Evolutionary conservation across 2,888 invertebrate species (phyloP).

Genomic region (Cerceris ruficornis): DNA sequence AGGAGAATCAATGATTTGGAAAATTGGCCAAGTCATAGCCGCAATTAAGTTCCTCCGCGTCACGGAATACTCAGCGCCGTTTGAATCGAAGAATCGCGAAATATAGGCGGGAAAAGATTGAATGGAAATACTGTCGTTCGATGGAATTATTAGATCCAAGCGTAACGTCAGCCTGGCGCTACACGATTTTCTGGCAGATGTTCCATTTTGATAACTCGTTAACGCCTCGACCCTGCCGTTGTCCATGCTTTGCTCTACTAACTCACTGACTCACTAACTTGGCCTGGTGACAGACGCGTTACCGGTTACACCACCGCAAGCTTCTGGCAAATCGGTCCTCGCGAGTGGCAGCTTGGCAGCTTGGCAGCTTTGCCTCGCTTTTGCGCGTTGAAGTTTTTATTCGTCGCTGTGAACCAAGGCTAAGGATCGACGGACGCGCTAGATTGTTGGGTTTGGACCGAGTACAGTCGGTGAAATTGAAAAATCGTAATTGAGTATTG

Average conservation of each 20-base stretch:
- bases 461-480: too few species aligned
- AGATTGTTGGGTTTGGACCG: too few species aligned
- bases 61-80: too few species aligned
- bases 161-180: neutral
- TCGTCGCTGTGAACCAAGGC: conserved; percentile 22
- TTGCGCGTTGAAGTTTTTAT: conserved; percentile 16
- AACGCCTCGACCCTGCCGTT: conserved; percentile 33
- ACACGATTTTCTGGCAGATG: conserved; percentile 17
- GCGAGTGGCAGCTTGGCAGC: conserved; percentile 14
- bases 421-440: neutral
- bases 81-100: too few species aligned
- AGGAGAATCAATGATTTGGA: too few species aligned
- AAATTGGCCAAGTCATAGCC: too few species aligned
- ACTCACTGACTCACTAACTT: conserved; percentile 60
- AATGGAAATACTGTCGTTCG: neutral
- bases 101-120: neutral
- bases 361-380: conserved; percentile 29
- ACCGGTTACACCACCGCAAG: conserved; percentile 23
- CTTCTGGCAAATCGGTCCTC: conserved; percentile 6
- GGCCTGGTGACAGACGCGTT: conserved; percentile 62
- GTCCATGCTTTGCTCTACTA: conserved; percentile 46
- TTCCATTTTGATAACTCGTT: conserved; percentile 29
- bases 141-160: neutral
- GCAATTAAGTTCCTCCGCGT: too few species aligned
- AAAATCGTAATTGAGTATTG: too few species aligned